Conservation (phyloP, 2,113 vertebrate species). For the Suricata suricatta region DNA sequence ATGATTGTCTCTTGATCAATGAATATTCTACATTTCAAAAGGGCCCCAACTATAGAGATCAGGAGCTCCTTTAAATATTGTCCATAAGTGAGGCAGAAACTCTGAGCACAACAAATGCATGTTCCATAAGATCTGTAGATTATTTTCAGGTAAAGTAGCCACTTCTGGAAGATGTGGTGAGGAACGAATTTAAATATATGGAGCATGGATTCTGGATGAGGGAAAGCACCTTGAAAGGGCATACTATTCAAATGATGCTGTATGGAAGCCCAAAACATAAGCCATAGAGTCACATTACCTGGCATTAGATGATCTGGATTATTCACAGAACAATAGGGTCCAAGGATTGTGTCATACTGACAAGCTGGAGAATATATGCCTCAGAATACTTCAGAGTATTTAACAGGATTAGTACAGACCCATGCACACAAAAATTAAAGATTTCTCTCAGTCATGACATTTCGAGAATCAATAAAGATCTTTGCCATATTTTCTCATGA, state of each 20-base stretch:
- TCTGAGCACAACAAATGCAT: not conserved
- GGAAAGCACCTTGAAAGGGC: not conserved
- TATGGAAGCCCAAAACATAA: constrained; percentile 11
- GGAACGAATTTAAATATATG: not conserved
- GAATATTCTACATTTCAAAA: constrained; percentile 1
- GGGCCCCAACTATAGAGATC: not conserved
- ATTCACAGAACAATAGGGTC: not conserved
- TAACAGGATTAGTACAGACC: not conserved
- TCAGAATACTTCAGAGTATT: not conserved
- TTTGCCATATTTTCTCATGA: not conserved
- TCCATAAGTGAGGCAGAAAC: not conserved
- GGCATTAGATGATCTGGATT: constrained; percentile 12
- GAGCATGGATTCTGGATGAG: not conserved
- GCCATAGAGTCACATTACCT: not conserved
- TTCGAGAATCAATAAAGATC: not conserved
- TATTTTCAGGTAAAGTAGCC: not conserved
- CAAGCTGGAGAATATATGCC: not conserved
- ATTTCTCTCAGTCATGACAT: not conserved
- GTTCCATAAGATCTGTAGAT: not conserved
- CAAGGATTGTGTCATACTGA: not conserved
- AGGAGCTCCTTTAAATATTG: not conserved
- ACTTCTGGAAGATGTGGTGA: not conserved
- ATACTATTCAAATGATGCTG: not conserved
- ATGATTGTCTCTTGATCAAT: not conserved
- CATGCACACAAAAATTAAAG: not conserved